Base-by-base conservation (phyloP, 2,888 invertebrate species). In the Hermodice carunculata region DNA sequence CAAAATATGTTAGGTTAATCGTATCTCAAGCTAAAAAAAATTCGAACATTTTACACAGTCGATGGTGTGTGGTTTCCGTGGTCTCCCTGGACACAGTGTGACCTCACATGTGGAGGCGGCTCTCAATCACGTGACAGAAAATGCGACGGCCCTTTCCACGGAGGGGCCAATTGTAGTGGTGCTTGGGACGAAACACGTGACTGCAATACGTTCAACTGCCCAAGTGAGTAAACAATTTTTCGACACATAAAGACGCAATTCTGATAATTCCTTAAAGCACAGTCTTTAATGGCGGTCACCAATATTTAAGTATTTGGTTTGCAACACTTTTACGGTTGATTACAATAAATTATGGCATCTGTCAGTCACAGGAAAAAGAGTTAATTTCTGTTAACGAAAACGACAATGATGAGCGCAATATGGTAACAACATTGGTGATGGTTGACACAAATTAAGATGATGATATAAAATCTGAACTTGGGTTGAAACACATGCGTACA, bases 81-180 rank as follows among this genome's bases (percentile, higher is more conserved):
- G 52, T 29, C 52, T 6, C 22, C n/a, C 32, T 52, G 52, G 52
- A 11, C 5, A 29, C 6, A 31, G 31, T 52, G 52, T 34, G 24
- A 34, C 24, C 32, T 34, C 32, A 34, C 52, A 6, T 52, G 52
- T 19, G 52, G 24, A 31, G 52, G 52, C n/a, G 52, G 52, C 11
- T 11, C 32, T 3, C 52, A 34, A 26, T 32, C 22, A 31, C 52
- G 52, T n/a, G 29, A n/a, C 14, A 19, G 52, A 17, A 34, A 32
- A 3, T 52, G 52, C 24, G 26, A 17, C 32, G 24, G 24, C n/a
- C 52, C 52, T 3, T 4, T 32, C 5, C 26, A 52, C 19, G 32
- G 19, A 11, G 52, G 52, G 17, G 6, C 14, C 3, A 17, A 4
- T 6, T 52, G 52, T 32, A 3, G 4, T 31, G 52, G 52, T 24